Evolutionary conservation across 92 coral and sea anemone genomes (phyloP).

Genomic region (Virgularia gustaviana): DNA sequence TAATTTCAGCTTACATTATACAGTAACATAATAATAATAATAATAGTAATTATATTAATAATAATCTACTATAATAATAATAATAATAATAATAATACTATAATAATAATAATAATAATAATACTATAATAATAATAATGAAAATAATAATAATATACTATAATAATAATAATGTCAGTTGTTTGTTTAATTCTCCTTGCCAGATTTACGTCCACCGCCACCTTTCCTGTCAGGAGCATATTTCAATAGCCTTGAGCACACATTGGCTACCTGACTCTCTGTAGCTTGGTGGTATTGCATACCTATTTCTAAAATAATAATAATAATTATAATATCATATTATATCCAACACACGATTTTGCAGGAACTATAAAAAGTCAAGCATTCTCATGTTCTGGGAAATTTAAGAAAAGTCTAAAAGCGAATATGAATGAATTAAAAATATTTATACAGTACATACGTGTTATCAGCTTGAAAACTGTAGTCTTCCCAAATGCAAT

Average conservation of each 20-base stretch:
- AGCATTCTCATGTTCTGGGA: neutral
- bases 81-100: neutral
- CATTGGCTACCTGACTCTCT: neutral
- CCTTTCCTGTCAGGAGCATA: slow-evolving; percentile 23
- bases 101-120: neutral
- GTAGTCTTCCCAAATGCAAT: slow-evolving; percentile 8
- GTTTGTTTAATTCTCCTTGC: neutral
- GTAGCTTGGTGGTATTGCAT: neutral
- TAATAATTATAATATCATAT: neutral
- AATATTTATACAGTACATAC: slow-evolving; percentile 4
- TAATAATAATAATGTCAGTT: neutral
- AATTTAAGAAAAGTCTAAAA: neutral
- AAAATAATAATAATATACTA: neutral
- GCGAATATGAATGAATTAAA: neutral
- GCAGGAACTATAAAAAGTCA: too few relatives aligned
- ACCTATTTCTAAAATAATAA: neutral
- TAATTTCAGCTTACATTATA: too few relatives aligned
- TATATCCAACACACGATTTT: too few relatives aligned
- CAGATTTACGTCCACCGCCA: slow-evolving; percentile 16
- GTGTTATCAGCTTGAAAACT: neutral
- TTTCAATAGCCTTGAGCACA: neutral
- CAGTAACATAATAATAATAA: neutral
- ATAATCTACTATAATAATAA: neutral
- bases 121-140: neutral
- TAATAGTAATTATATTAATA: neutral